Evolutionary conservation across 2,113 vertebrate genomes (phyloP), one percentile per base, ranked within the genome.

Genomic region (Macaca nemestrina): DNA sequence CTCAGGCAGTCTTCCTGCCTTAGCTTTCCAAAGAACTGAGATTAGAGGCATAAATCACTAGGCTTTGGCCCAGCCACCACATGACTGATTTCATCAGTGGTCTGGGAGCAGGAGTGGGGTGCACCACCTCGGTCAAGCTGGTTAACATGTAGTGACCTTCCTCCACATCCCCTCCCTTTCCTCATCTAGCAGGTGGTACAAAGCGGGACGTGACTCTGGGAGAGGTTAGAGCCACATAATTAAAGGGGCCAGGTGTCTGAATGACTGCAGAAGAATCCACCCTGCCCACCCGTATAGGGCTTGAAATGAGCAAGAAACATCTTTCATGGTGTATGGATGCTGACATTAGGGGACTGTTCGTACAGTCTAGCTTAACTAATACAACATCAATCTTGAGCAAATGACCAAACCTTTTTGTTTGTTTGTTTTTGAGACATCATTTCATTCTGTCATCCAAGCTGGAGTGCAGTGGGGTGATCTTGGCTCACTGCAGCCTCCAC

Each of bases 91-190:
- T 59, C 7, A 18, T 30, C 18, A 64, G 38, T 2, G 1, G 11
- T 5, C 22, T 3, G 0, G 17, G 61, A 52, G 22, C 45, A 16
- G 16, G 1, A 38, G 3, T 1, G 40, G 13, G 11, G 5, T 20
- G 16, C 0, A 8, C 1, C 10, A 2, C 6, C 1, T 7, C 0
- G 2, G 48, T 23, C 59, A 83, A 8, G 12, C 25, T 35, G 16
- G n/a, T 50, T 38, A 10, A 8, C 17, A 20, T 11, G 18, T 1
- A 2, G 7, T 30, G 23, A 8, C 4, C 30, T 23, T 70, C 59
- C 17, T 61, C 67, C 43, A 38, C 0, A 2, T 52, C n/a, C 17
- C 12, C 25, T 61, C 5, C 48, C 20, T 59, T 48, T 32, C 6
- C 14, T 64, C 10, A 1, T 38, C 23, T 32, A 38, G 13, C 1